Percentiles rank a stretch among this genome's conserved stretches.
These are phyloP conservation scores for Athetis lepigone DNA, from an alignment of 2,888 invertebrate genomes.

Conservation along the genomic window DNA sequence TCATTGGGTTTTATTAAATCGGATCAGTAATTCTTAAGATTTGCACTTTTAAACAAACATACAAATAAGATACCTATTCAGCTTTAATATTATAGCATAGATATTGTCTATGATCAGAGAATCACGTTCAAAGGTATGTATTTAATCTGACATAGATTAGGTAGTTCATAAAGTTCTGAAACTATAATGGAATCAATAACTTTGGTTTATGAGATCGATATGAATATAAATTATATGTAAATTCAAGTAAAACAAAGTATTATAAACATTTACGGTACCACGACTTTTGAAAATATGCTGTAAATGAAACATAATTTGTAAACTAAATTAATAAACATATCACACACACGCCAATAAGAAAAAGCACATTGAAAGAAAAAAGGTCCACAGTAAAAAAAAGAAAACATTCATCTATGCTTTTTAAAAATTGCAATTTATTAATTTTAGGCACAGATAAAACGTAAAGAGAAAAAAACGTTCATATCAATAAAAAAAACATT, in stretches of 20 bases:
- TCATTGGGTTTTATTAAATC: too few relatives aligned
- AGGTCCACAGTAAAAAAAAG: neutral
- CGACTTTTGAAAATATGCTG: neutral
- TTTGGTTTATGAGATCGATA: slow-evolving; percentile 13
- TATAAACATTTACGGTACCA: slow-evolving; percentile 20
- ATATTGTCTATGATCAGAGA: slow-evolving; percentile 14
- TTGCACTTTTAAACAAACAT: too few relatives aligned
- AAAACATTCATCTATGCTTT: too few relatives aligned
- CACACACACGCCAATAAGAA: neutral
- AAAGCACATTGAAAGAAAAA: neutral
- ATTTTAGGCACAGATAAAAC: too few relatives aligned
- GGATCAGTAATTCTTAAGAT: too few relatives aligned
- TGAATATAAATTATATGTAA: slow-evolving; percentile 43
- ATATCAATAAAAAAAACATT: too few relatives aligned
- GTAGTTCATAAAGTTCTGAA: slow-evolving; percentile 28
- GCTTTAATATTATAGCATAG: too few relatives aligned
- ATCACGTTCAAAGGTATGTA: slow-evolving; percentile 17
- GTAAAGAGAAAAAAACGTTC: too few relatives aligned
- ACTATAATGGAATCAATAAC: slow-evolving; percentile 48
- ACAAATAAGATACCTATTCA: too few relatives aligned
- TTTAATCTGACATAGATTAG: slow-evolving; percentile 21
- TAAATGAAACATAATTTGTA: neutral
- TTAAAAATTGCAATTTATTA: too few relatives aligned
- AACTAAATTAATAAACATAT: too few relatives aligned
- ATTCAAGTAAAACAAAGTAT: slow-evolving; percentile 14